Percentiles rank a stretch among this genome's conserved stretches.
Evolutionary conservation across 2,888 invertebrate species (phyloP).

Genomic region (Drosophila conformis): DNA sequence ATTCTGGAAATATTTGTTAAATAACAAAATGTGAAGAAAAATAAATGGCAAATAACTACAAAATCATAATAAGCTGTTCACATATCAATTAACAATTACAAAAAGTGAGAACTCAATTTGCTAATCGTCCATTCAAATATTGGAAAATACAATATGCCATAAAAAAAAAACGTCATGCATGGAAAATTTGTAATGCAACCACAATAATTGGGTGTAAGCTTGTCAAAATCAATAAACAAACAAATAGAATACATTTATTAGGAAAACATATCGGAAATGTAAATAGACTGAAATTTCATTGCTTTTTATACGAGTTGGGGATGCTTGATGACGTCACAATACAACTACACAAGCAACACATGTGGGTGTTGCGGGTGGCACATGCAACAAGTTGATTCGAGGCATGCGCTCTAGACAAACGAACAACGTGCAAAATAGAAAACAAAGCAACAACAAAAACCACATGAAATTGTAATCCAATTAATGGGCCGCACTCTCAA

Average conservation of each 20-base stretch:
- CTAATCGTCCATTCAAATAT: conserved; percentile 47
- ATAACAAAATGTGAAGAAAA: neutral
- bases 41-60: neutral
- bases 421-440: conserved; percentile 43
- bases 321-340: conserved; percentile 1
- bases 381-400: conserved; percentile 63
- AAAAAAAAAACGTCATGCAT: conserved; percentile 25
- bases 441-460: conserved; percentile 23
- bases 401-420: conserved; percentile 42
- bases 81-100: conserved; percentile 53
- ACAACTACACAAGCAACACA: neutral
- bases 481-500: conserved; percentile 49
- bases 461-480: conserved; percentile 67
- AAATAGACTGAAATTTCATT: neutral
- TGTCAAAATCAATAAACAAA: conserved; percentile 15
- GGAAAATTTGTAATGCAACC: conserved; percentile 45
- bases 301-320: neutral
- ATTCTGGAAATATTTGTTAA: neutral
- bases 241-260: conserved; percentile 3
- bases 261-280: neutral
- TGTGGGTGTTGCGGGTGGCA: conserved; percentile 10
- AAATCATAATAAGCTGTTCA: conserved; percentile 9
- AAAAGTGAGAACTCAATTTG: conserved; percentile 23
- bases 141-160: neutral
- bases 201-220: conserved; percentile 14